Base-by-base conservation (phyloP, 2,113 vertebrate species). In the Anguilla rostrata region DNA sequence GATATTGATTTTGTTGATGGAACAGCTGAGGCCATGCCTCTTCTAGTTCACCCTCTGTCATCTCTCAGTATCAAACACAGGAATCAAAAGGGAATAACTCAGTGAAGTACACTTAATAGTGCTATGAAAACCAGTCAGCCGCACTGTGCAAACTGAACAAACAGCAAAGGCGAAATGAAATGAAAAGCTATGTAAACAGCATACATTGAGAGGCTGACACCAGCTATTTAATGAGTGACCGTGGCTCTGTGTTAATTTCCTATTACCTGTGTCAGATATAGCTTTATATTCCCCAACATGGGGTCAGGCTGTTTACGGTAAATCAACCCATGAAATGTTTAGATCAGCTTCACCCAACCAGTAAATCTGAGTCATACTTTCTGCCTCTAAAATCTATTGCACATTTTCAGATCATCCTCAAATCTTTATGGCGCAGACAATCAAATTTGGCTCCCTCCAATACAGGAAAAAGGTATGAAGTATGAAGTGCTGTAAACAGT, bases 101-200 rank as follows among this genome's bases (percentile, higher is more conserved):
- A 34, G 71, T 34, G 71, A 75, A 75, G 71, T 75, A 75, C n/a
- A 75, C 71, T 75, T 75, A 29, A 75, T 75, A 75, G n/a, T 34
- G 11, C 26, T 75, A 75, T 29, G 71, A 29, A 75, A 75, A 75
- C 71, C 60, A 66, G 60, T 26, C 20, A 66, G 60, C 5, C n/a
- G 71, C 9, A 75, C 2, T 75, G 5, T 34, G 26, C 71, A n/a
- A n/a, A 71, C 4, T 9, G 71, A 75, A 26, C 26, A 75, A 75
- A 75, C 71, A 29, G 71, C n/a, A 75, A 75, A 75, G 26, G 71
- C n/a, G n/a, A 34, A 75, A 75, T 75, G 5, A 75, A 26, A 34
- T 75, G 71, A 75, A 75, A 75, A 29, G 71, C 71, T 75, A n/a
- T 34, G n/a, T 75, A n/a, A n/a, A 75, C n/a, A 75, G 34, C 26